phyloP scores from a whole-genome alignment of 2,888 invertebrate genomes.

The Hedychridium roseum region DNA sequence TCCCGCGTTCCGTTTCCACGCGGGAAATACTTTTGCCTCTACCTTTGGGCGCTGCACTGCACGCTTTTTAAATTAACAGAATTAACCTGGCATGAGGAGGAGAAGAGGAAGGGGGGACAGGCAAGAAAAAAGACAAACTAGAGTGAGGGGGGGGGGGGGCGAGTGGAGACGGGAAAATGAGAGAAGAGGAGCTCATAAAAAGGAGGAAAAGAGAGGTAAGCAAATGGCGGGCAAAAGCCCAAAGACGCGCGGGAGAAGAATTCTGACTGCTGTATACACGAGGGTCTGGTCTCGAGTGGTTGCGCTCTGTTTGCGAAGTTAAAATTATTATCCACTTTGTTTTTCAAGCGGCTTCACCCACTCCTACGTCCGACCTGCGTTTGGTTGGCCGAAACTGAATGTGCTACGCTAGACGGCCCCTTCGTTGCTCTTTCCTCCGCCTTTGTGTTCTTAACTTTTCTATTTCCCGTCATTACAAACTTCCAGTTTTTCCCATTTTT shows the following conservation, averaged over 20 bases:
- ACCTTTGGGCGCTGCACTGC: neutral
- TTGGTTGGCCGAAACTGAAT: neutral
- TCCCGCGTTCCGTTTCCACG: neutral
- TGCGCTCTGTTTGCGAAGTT: conserved; percentile 13
- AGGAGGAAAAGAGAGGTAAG: neutral
- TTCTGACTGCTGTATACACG: neutral
- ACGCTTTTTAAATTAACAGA: conserved; percentile 31
- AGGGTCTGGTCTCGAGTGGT: conserved; percentile 1
- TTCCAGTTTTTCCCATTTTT: no score
- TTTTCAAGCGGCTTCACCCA: neutral
- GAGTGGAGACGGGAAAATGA: neutral
- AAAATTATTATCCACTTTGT: conserved; percentile 18
- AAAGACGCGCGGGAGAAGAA: conserved; percentile 1
- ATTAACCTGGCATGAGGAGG: conserved; percentile 19
- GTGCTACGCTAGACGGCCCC: neutral
- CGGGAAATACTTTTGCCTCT: conserved; percentile 1
- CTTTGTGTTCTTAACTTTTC: conserved; percentile 1
- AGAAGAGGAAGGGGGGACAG: neutral
- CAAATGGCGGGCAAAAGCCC: neutral
- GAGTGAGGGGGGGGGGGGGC: neutral
- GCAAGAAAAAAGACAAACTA: conserved; percentile 10
- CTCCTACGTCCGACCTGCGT: neutral
- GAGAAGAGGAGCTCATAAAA: neutral
- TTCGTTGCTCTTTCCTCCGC: conserved; percentile 3
- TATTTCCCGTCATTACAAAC: neutral